Percentiles rank a stretch among this genome's conserved stretches.
These are phyloP conservation scores for Bedellia somnulentella DNA, from an alignment of 2,888 invertebrate genomes.

Conservation along the genomic window DNA sequence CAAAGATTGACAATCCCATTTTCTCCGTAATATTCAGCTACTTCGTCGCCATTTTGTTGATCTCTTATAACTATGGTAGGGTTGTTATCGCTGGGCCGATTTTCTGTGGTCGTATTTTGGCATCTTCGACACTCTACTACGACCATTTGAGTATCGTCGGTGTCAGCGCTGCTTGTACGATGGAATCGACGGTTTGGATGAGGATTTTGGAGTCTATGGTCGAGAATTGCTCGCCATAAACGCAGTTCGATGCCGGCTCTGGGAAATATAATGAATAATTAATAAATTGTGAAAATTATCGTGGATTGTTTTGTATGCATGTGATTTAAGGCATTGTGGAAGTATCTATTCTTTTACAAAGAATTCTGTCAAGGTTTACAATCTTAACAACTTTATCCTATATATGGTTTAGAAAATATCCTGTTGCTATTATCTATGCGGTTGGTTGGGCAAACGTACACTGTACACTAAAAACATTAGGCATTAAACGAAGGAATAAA, in stretches of 20 bases:
- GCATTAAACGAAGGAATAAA: too few species aligned
- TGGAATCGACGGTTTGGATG: slow-evolving; percentile 20
- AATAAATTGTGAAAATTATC: too few species aligned
- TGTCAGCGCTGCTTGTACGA: slow-evolving; percentile 39
- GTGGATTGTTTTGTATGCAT: too few species aligned
- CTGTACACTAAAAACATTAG: too few species aligned
- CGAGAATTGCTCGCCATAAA: slow-evolving; percentile 80
- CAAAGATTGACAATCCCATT: slow-evolving; percentile 39
- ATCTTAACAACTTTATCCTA: too few species aligned
- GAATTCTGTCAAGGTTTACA: too few species aligned
- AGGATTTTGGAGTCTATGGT: slow-evolving; percentile 45
- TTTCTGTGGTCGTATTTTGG: slow-evolving; percentile 23
- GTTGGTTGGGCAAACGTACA: too few species aligned
- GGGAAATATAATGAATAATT: too few species aligned
- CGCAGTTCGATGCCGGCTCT: slow-evolving; percentile 83
- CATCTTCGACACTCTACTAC: slow-evolving; percentile 45
- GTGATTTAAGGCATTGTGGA: too few species aligned
- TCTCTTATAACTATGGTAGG: slow-evolving; percentile 40
- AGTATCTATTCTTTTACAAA: too few species aligned
- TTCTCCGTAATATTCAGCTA: slow-evolving; percentile 29
- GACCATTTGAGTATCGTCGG: slow-evolving; percentile 48
- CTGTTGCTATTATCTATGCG: too few species aligned
- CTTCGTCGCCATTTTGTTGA: slow-evolving; percentile 25
- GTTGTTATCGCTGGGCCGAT: slow-evolving; percentile 31
- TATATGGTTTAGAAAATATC: too few species aligned